Conservation (phyloP, 2,113 vertebrate species). For the Hiodon alosoides region DNA sequence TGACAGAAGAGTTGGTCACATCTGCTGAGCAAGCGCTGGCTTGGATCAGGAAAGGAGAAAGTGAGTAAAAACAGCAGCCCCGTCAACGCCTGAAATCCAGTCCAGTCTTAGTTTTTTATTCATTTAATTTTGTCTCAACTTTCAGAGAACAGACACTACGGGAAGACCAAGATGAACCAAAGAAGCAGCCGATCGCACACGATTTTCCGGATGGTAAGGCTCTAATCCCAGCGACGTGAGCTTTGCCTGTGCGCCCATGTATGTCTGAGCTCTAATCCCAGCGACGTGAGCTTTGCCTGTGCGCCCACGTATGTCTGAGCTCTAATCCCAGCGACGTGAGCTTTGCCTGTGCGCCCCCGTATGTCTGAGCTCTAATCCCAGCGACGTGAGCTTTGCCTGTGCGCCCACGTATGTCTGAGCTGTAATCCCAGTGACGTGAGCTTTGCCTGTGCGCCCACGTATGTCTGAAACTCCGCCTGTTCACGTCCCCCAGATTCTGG, state of each 20-base stretch:
- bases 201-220: conserved; percentile 90
- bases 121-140: not conserved
- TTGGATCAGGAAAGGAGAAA: conserved; percentile 91
- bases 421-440: not conserved
- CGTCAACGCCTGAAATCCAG: not conserved
- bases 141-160: conserved; percentile 87
- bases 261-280: not conserved
- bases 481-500: conserved; percentile 72
- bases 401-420: not conserved
- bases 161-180: conserved; percentile 93
- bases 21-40: conserved; percentile 75
- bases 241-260: not conserved
- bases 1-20: conserved; percentile 86
- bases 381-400: not conserved
- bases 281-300: not conserved
- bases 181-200: conserved; percentile 93
- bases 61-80: conserved; percentile 56
- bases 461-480: not conserved
- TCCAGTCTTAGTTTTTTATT: not conserved
- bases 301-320: not conserved
- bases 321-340: not conserved
- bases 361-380: not conserved
- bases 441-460: not conserved
- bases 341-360: not conserved
- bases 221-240: not conserved